Percentiles rank a stretch among this genome's conserved stretches.
Conservation (phyloP, 1,140 invertebrate genomes). For the Ceratina japonica region DNA sequence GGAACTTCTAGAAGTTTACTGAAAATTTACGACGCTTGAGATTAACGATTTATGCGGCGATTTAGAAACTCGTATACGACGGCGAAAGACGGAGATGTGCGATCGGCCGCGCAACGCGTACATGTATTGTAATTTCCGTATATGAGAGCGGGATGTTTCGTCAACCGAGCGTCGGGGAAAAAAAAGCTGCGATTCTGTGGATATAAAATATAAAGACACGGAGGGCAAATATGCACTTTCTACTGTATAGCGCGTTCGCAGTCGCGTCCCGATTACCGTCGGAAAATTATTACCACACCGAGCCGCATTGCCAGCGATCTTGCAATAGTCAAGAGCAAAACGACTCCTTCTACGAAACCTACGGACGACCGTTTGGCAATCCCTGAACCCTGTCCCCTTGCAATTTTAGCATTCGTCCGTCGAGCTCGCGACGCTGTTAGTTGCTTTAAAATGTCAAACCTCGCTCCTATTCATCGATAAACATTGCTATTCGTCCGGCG, state of each 20-base stretch:
- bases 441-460: background rate
- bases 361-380: constrained; percentile 4
- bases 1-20: background rate
- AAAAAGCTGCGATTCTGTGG: constrained; percentile 14
- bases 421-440: background rate
- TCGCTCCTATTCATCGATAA: background rate
- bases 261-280: constrained; percentile 56
- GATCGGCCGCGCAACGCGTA: background rate
- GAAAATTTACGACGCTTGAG: no score
- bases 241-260: constrained; percentile 53
- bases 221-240: constrained; percentile 56
- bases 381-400: background rate
- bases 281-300: constrained; percentile 61
- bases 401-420: background rate
- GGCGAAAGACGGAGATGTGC: background rate
- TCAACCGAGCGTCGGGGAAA: background rate
- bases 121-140: background rate
- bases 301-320: constrained; percentile 44
- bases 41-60: background rate
- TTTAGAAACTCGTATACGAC: background rate
- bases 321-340: constrained; percentile 57
- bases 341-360: constrained; percentile 27
- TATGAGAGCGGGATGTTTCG: background rate
- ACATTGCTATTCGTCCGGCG: no score
- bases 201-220: constrained; percentile 50